phyloP scores from a whole-genome alignment of 2,888 invertebrate genomes.

The Panorpa germanica region DNA sequence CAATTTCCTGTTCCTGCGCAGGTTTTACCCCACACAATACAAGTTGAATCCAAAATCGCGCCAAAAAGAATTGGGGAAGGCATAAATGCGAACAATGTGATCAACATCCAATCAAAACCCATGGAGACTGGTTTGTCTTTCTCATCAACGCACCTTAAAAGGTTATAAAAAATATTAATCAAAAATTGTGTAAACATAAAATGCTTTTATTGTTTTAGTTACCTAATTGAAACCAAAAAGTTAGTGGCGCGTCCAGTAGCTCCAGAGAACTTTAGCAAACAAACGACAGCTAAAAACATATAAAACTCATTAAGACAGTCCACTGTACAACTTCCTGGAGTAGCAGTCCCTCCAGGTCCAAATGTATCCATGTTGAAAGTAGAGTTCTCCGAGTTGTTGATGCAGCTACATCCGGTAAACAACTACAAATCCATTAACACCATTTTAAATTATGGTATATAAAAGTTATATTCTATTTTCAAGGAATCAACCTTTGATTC shows the following conservation, averaged over 20 bases:
- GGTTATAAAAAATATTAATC: too few species aligned
- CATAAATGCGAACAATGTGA: conserved; percentile 41
- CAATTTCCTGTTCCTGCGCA: conserved; percentile 40
- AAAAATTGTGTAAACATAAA: too few species aligned
- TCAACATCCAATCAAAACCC: conserved; percentile 36
- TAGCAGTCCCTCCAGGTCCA: conserved; percentile 21
- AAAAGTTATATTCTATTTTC: too few species aligned
- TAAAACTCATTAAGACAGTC: conserved; percentile 34
- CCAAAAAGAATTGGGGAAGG: conserved; percentile 53
- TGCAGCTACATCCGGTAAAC: conserved; percentile 29
- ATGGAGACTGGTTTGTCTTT: conserved; percentile 42
- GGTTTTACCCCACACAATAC: conserved; percentile 42
- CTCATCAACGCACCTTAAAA: conserved; percentile 39
- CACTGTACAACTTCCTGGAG: conserved; percentile 31
- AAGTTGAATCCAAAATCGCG: conserved; percentile 39
- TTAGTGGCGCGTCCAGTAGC: conserved; percentile 42
- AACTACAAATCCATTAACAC: too few species aligned
- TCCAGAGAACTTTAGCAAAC: conserved; percentile 35
- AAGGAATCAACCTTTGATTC: conserved; percentile 30
- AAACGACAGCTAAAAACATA: conserved; percentile 31
- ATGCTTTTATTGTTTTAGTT: too few species aligned
- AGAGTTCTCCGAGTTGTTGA: too few species aligned
- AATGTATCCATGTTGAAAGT: too few species aligned
- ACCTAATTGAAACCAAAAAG: conserved; percentile 38
- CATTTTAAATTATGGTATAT: too few species aligned